Conservation (phyloP, 2,797 vertebrate species). For the Notoglanidium macrostoma region DNA sequence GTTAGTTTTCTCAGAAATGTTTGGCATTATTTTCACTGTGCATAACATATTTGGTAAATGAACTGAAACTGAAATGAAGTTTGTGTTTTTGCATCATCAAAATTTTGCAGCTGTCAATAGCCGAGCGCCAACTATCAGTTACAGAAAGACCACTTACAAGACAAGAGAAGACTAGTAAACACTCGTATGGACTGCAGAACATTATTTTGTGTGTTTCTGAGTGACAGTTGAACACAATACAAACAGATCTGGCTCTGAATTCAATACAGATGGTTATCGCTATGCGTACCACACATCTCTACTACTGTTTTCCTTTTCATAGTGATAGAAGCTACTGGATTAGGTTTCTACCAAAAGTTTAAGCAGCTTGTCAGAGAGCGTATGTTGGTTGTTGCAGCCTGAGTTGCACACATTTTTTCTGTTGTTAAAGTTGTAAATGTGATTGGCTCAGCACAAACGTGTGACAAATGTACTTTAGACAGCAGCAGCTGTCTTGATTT, state of each 20-base stretch:
- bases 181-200: not conserved
- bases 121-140: not conserved
- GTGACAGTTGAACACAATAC: slow-evolving; percentile 3
- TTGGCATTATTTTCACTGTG: slow-evolving; percentile 64
- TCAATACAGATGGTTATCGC: slow-evolving; percentile 30
- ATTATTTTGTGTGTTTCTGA: not conserved
- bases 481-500: slow-evolving; percentile 43
- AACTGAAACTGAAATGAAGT: slow-evolving; percentile 22
- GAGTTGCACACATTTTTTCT: slow-evolving; percentile 58
- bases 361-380: slow-evolving; percentile 57
- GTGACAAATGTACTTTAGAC: slow-evolving; percentile 53
- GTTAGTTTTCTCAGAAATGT: slow-evolving; percentile 65
- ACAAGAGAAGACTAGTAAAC: not conserved
- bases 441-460: slow-evolving; percentile 46
- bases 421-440: slow-evolving; percentile 58
- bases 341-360: slow-evolving; percentile 51
- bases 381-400: slow-evolving; percentile 37
- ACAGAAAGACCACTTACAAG: not conserved
- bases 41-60: slow-evolving; percentile 59
- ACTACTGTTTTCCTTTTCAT: slow-evolving; percentile 23
- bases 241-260: slow-evolving; percentile 27
- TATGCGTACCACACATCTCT: slow-evolving; percentile 21
- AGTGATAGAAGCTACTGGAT: slow-evolving; percentile 19
- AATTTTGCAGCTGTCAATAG: not conserved
- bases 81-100: not conserved